Evolutionary conservation across 2,888 invertebrate genomes (phyloP), one percentile per base, ranked within the genome.

Genomic region (Melanotus villosus): DNA sequence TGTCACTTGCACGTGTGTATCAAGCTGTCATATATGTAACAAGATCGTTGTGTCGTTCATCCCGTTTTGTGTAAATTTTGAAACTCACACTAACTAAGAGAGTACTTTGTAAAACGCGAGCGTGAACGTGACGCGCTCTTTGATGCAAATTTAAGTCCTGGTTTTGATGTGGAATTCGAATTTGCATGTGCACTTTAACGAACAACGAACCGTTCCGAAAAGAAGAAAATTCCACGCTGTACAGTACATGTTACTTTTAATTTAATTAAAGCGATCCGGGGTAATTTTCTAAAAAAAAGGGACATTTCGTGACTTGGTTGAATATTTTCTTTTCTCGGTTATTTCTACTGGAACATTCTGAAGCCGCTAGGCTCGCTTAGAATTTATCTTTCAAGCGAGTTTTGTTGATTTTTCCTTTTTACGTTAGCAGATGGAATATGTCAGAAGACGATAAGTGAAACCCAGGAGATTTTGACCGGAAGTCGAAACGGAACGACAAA

Each of bases 131-230:
- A 30, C 50, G 23, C 26, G 19, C 45, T 45, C 45, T 45, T 45
- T 59, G 43, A 59, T 41, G 59, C 12, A 41, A 43, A 59, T 43
- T 59, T 43, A 41, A 59, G 18, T 10, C 45, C 12, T 4, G 41
- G 43, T 59, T n/a, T 59, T 59, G 38, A 56, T 56, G 56, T 41
- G 30, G 43, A 59, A 45, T 59, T 59, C 26, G 12, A 41, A 59
- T 43, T 59, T 59, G 59, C 43, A 59, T 43, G 26, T 19, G 45
- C 45, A 45, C 19, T 45, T 45, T 10, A 38, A 14, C 36, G 36
- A 38, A 38, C 14, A 38, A 38, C 14, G 12, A 38, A 12, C 12
- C 14, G 36, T 5, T 38, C 2, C 26, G 26, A 7, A 26, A 26
- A 7, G 26, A n/a, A n/a, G 26, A 26, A 26, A 3, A 26, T 26